Evolutionary conservation across 2,888 invertebrate species (phyloP), one percentile per base, ranked within the genome.

Genomic region (Apodemia zela): DNA sequence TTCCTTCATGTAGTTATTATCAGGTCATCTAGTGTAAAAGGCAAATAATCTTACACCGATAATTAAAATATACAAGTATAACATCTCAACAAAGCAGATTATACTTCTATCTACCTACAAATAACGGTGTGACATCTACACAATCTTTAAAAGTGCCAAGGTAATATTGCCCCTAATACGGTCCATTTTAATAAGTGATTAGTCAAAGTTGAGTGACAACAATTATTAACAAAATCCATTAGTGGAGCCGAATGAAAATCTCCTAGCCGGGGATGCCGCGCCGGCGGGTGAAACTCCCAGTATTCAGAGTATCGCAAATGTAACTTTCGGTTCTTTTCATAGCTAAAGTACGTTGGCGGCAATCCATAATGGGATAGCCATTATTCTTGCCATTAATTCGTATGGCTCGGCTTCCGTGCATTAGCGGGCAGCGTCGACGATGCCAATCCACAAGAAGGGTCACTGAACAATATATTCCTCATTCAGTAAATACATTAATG

Each of bases 351-450:
- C 90, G 91, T 91, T 92, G 92, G 92, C 92, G 91, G 91, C 92
- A 90, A 92, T 92, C 92, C 92, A 92, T 92, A 92, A 92, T 92
- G 92, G 92, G 87, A 89, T 90, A 85, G 89, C 91, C 90, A 91
- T 92, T 92, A 91, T 91, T 91, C 91, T 89, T 91, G 86, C 91
- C 89, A 90, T 91, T 91, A 90, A 91, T 91, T 89, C 90, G 85
- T 85, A 82, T 88, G 84, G 87, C 87, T 82, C 85, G 80, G 84
- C 89, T 91, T 89, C 89, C 89, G 89, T 90, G 89, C 91, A 91
- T 91, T 91, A 91, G 89, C 83, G 89, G 85, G 76, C 82, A 83
- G 79, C 80, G 81, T 77, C 79, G 81, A 78, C 75, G 79, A 85
- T 89, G 89, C 88, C 89, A 89, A 88, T 88, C 86, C 78, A 73